A percentile compares a stretch with the other conserved stretches of the same genome.
Conservation (phyloP, 2,888 invertebrate species). For the Dilophus febrilis region DNA sequence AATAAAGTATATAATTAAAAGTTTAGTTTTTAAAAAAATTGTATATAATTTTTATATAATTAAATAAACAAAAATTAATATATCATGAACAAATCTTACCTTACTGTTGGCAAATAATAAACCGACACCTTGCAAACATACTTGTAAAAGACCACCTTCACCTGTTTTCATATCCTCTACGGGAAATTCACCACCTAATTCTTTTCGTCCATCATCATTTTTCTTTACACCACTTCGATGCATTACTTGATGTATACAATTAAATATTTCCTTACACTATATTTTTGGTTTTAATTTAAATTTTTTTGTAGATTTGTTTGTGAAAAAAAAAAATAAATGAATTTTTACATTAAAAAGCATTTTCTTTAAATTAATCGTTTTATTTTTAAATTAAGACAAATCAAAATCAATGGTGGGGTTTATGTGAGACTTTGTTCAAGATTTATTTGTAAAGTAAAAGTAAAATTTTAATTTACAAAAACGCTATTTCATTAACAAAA, state of each 20-base stretch:
- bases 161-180: constrained; percentile 94
- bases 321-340: constrained; percentile 5
- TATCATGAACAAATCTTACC: too few relatives aligned
- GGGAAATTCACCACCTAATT: constrained; percentile 85
- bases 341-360: constrained; percentile 3
- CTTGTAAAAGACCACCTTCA: constrained; percentile 93
- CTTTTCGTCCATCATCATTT: constrained; percentile 30
- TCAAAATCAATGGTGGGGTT: too few relatives aligned
- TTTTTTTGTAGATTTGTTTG: too few relatives aligned
- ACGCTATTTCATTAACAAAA: too few relatives aligned
- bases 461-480: too few relatives aligned
- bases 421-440: too few relatives aligned
- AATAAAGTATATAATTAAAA: constrained; percentile 8
- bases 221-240: constrained; percentile 61
- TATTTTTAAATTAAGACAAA: too few relatives aligned
- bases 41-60: too few relatives aligned
- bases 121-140: constrained; percentile 99
- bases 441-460: too few relatives aligned
- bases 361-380: too few relatives aligned
- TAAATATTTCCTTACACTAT: constrained; percentile 95
- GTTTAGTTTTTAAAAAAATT: constrained; percentile 11
- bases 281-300: constrained; percentile 11
- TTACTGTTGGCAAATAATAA: constrained; percentile 98
- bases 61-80: too few relatives aligned
- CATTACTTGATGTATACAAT: constrained; percentile 98